phyloP scores from a whole-genome alignment of 2,888 invertebrate species.

The Eilema griseolum region DNA sequence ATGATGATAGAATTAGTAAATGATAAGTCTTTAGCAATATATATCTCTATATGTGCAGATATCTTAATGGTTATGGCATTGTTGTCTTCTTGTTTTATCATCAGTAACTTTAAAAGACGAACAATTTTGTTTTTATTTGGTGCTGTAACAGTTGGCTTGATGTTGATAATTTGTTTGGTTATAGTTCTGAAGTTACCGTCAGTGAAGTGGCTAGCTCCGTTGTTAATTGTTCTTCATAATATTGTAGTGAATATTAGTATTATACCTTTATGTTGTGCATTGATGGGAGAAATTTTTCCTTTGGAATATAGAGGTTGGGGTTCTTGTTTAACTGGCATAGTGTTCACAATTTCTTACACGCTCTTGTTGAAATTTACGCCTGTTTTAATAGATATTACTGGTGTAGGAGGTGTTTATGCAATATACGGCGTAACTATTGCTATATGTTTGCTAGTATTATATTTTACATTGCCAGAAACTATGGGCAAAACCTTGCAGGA shows the following conservation, averaged over 20 bases:
- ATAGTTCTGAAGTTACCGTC: background rate
- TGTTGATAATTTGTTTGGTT: background rate
- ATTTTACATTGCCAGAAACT: conserved; percentile 61
- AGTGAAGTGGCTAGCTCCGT: background rate
- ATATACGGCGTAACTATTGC: no score
- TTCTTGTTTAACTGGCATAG: background rate
- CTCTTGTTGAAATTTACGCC: background rate
- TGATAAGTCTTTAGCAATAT: background rate
- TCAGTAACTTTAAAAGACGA: conserved; percentile 26
- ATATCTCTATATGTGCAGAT: background rate
- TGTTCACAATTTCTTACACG: background rate
- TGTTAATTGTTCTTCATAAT: background rate
- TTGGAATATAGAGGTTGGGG: background rate
- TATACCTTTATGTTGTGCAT: background rate
- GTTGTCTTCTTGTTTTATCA: conserved; percentile 35
- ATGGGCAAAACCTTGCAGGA: conserved; percentile 52
- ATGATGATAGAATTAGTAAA: conserved; percentile 1
- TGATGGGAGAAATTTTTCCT: background rate
- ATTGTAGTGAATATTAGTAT: background rate
- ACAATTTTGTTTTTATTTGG: background rate
- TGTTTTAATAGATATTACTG: background rate
- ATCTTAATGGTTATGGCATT: background rate
- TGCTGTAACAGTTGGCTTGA: background rate
- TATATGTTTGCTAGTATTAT: conserved; percentile 48
- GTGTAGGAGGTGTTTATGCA: background rate